phyloP scores from a whole-genome alignment of 1,140 invertebrate genomes.

The Anastatus disparis region DNA sequence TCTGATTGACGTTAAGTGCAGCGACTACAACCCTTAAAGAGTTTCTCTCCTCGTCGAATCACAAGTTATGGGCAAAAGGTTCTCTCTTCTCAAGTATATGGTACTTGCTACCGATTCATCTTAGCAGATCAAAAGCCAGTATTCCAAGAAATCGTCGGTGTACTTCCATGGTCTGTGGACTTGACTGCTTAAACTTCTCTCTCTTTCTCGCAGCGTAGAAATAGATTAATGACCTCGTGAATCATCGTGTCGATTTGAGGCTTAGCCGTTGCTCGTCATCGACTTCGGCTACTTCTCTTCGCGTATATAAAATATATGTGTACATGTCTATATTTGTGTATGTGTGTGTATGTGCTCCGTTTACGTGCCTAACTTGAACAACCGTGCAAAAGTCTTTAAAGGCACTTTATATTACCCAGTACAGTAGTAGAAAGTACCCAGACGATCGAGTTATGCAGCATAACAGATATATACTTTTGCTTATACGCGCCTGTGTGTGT shows the following conservation, averaged over 20 bases:
- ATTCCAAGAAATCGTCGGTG: conserved; percentile 57
- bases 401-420: conserved; percentile 1
- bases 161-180: no score
- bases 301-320: no score
- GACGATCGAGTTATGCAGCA: no score
- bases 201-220: conserved; percentile 49
- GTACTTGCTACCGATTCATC: conserved; percentile 53
- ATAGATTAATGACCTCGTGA: conserved; percentile 59
- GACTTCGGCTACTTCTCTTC: no score
- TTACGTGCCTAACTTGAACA: conserved; percentile 11
- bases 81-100: conserved; percentile 1
- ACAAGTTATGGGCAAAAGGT: conserved; percentile 28
- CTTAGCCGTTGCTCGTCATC: conserved; percentile 42
- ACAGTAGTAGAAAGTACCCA: no score
- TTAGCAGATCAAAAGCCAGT: conserved; percentile 56
- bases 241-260: conserved; percentile 56
- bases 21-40: conserved; percentile 14
- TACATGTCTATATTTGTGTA: no score
- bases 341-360: background rate
- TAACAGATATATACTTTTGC: no score
- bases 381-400: conserved; percentile 26
- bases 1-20: conserved; percentile 27
- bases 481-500: no score
- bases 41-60: conserved; percentile 43
- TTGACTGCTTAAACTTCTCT: no score